phyloP scores from a whole-genome alignment of 2,113 vertebrate species.

The Lepisosteus oculatus region DNA sequence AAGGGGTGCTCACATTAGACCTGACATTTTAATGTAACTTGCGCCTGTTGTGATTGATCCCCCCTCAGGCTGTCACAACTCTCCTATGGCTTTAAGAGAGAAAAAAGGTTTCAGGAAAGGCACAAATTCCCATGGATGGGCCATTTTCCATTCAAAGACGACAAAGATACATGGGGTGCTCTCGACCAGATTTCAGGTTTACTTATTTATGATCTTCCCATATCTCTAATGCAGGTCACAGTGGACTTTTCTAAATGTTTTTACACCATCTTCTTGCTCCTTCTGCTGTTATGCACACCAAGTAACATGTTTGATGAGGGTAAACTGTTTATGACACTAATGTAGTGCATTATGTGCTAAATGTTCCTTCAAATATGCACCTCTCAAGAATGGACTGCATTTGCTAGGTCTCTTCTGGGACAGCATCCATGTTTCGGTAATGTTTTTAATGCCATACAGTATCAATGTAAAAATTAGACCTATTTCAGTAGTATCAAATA shows the following conservation, averaged over 20 bases:
- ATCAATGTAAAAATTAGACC: too few relatives aligned
- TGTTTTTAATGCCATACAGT: too few relatives aligned
- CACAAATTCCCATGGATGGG: constrained; percentile 19
- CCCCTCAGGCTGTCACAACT: constrained; percentile 35
- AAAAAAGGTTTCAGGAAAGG: constrained; percentile 25
- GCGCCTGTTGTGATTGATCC: constrained; percentile 33
- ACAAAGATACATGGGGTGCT: constrained; percentile 12
- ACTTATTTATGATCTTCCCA: constrained; percentile 26
- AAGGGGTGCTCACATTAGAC: constrained; percentile 25
- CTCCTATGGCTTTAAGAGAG: constrained; percentile 31
- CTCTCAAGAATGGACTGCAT: neutral
- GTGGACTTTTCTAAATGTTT: constrained; percentile 25
- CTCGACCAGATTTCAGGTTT: constrained; percentile 14
- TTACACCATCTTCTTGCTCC: constrained; percentile 23
- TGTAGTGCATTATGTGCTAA: rapidly evolving
- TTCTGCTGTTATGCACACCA: constrained; percentile 32
- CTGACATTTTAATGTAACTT: constrained; percentile 43
- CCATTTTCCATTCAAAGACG: constrained; percentile 11
- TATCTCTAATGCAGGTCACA: constrained; percentile 16
- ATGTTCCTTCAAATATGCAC: constrained; percentile 19
- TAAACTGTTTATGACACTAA: neutral
- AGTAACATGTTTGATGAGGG: constrained; percentile 11
- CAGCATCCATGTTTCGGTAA: too few relatives aligned
- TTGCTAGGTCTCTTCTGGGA: too few relatives aligned
- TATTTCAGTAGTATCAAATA: too few relatives aligned